phyloP scores from a whole-genome alignment of 1,140 invertebrate species.

The Rhyacophila brunnea region DNA sequence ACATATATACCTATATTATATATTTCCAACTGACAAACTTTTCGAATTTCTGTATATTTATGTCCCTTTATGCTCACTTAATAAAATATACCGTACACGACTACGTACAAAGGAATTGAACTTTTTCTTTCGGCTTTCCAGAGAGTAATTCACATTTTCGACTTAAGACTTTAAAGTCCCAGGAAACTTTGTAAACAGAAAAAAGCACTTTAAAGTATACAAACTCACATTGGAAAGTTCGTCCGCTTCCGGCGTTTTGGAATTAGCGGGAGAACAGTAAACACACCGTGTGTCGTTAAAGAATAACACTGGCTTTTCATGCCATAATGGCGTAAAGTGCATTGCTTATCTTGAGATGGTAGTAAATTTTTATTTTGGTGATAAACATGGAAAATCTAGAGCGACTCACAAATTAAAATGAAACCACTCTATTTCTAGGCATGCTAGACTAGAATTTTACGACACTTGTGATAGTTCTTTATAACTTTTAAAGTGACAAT shows the following conservation, averaged over 20 bases:
- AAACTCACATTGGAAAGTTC: slow-evolving; percentile 22
- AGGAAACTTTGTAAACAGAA: slow-evolving; percentile 31
- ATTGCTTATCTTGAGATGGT: slow-evolving; percentile 3
- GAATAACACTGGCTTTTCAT: slow-evolving; percentile 3
- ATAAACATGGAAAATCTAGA: background rate
- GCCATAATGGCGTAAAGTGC: background rate
- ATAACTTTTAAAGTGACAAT: too few species aligned
- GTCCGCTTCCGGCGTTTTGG: slow-evolving; percentile 12
- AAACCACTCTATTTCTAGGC: too few species aligned
- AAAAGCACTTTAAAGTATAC: slow-evolving; percentile 33
- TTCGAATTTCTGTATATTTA: slow-evolving; percentile 1
- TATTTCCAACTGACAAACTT: too few species aligned
- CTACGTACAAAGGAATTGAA: slow-evolving; percentile 25
- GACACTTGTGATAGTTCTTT: too few species aligned
- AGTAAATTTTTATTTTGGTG: background rate
- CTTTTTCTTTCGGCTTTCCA: slow-evolving; percentile 15
- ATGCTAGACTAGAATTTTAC: too few species aligned
- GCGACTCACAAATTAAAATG: too few species aligned
- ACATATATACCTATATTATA: too few species aligned
- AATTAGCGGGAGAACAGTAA: slow-evolving; percentile 18
- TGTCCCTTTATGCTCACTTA: slow-evolving; percentile 1
- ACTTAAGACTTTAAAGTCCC: slow-evolving; percentile 15
- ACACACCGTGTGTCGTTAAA: slow-evolving; percentile 24
- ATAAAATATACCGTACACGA: slow-evolving; percentile 26
- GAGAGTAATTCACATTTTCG: slow-evolving; percentile 21